Evolutionary conservation across 2,888 invertebrate genomes (phyloP).

Genomic region (Peribatodes rhomboidaria): DNA sequence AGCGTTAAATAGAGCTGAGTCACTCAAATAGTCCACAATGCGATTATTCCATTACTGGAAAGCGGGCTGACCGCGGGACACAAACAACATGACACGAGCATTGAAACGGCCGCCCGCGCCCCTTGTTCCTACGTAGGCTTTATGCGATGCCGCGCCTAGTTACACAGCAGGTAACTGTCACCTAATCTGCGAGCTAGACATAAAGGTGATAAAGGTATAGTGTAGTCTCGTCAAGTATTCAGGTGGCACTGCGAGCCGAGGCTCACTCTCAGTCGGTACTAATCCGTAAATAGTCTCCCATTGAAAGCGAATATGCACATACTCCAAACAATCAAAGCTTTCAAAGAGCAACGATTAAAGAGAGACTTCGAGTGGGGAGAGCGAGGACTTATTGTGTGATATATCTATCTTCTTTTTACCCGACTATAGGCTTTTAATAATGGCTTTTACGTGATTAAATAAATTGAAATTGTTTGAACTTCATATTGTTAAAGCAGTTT

Average conservation of each 20-base stretch:
- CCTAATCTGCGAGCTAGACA: conserved; percentile 25
- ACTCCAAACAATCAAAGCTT: conserved; percentile 44
- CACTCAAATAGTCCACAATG: conserved; percentile 83
- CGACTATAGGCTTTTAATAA: conserved; percentile 26
- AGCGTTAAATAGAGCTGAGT: conserved; percentile 79
- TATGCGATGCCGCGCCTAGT: conserved; percentile 29
- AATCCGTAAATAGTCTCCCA: conserved; percentile 43
- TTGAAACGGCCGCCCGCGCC: conserved; percentile 53
- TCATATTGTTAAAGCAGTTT: no score
- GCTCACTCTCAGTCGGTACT: conserved; percentile 38
- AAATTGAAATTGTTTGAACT: no score
- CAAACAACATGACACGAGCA: conserved; percentile 49
- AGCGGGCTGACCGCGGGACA: conserved; percentile 63
- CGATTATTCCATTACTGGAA: conserved; percentile 80
- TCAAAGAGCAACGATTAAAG: conserved; percentile 46
- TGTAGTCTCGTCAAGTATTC: conserved; percentile 53
- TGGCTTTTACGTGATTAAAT: no score
- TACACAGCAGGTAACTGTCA: conserved; percentile 15
- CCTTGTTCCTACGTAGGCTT: conserved; percentile 36
- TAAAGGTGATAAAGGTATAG: conserved; percentile 41
- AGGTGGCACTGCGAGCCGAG: conserved; percentile 46
- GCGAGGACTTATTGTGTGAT: conserved; percentile 41
- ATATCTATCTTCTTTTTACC: conserved; percentile 38
- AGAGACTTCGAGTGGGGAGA: conserved; percentile 38
- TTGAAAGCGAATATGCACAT: conserved; percentile 47